Base-by-base conservation (phyloP, 2,888 invertebrate species). In the Lordiphosa fenestrarum region DNA sequence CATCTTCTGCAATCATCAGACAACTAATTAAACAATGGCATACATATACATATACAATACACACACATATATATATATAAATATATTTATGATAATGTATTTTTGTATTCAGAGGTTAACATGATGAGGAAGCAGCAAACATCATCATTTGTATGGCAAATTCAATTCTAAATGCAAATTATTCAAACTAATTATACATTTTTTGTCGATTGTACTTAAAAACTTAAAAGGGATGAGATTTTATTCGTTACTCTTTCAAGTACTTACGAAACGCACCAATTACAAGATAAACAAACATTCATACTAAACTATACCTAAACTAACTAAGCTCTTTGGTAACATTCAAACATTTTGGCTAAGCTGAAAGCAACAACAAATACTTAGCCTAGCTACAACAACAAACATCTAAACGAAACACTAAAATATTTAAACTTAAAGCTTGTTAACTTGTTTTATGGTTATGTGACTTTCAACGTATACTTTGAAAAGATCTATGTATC, bases 101-200 rank as follows among this genome's bases (percentile, higher is more conserved):
- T 85, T 84, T 84, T 84, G 63, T 85, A 85, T 81, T 84, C 71
- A 76, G 30, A 30, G 71, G 65, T 61, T 75, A 73, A 66, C 59
- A 68, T 51, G 49, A 52, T 55, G 40, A 36, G 25, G 46, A 63
- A 51, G 50, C 56, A 56, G 47, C 33, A 21, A 63, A 61, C 40
- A 42, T 58, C 38, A 57, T 63, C 39, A 52, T 59, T 53, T 72
- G 42, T 62, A 78, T 44, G 33, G 33, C 35, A 53, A 71, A 53
- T 54, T 64, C 25, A 44, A 70, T 46, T 63, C 53, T 52, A 64
- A 70, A 36, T 19, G 36, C 35, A 47, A 36, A 47, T 47, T 35
- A 47, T 47, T 35, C 33, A 36, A 38, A 60, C 57, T 64, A 62
- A 57, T 59, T 73, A 63, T 52, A 61, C 44, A 64, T 58, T 50